Base-by-base conservation (phyloP, 2,888 invertebrate species). In the Leptopilina syphax region DNA sequence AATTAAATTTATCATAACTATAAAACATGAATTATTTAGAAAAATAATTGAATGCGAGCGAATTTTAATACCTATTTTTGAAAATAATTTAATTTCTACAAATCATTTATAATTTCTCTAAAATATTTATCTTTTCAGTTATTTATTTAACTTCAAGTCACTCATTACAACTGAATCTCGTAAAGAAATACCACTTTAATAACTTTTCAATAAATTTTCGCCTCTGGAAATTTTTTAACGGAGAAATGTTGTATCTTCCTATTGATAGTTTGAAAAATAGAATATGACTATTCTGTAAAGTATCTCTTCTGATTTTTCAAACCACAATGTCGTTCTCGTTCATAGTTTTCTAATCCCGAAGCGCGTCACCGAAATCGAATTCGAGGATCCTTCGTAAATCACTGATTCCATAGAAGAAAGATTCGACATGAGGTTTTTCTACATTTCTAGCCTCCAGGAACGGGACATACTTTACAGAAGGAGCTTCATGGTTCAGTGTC, bases 301-400 rank as follows among this genome's bases (percentile, higher is more conserved):
- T 41, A 60, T 67, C 65, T 78, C 77, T 80, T 79, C 73, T 79
- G 18, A 77, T 65, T 66, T 78, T 70, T 57, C 78, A 65, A 77
- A 83, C 77, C 60, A 65, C 27, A 65, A 34, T 79, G 44, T 76
- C 57, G 47, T 57, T 70, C 50, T 79, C 76, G 57, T 73, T 77
- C 63, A 66, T 65, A 63, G 57, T 76, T 79, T 77, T 66, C 63
- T 79, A 65, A 68, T 34, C 76, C 65, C 68, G 77, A 47, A 78
- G 63, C 34, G 60, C 13, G 50, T 63, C 77, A 77, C 77, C 65
- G 78, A 79, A 47, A 79, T 79, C 67, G 77, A 76, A 70, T 47
- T 77, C 44, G 76, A 50, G 77, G 63, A 82, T 79, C 80, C 80
- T 80, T 81, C 54, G 77, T 79, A 82, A 82, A 83, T 83, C 80